These are phyloP conservation scores for Trachemys scripta DNA, from an alignment of 2,113 vertebrate genomes.

Conservation along the genomic window DNA sequence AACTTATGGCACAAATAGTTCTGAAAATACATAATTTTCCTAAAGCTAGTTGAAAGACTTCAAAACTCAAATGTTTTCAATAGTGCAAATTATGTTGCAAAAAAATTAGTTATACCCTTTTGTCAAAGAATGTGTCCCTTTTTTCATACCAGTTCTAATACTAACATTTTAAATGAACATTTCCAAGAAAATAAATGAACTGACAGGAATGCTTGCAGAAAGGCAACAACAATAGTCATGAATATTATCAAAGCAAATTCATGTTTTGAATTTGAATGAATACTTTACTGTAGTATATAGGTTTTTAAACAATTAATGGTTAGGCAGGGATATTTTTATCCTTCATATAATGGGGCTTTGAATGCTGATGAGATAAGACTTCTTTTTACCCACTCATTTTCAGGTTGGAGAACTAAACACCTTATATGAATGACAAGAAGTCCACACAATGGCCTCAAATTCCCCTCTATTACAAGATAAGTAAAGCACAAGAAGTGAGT, in stretches of 20 bases:
- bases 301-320: fast-evolving
- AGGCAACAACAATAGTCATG: not conserved
- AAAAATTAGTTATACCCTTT: not conserved
- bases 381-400: not conserved
- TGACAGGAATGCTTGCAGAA: not conserved
- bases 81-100: not conserved
- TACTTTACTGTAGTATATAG: not conserved
- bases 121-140: not conserved
- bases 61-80: not conserved
- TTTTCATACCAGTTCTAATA: not conserved
- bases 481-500: not conserved
- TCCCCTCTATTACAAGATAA: not conserved
- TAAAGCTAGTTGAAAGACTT: not conserved
- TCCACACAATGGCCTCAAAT: not conserved
- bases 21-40: not conserved
- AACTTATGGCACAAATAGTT: not conserved
- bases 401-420: not conserved
- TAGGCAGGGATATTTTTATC: not conserved
- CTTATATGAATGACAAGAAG: not conserved
- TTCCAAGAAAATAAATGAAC: not conserved
- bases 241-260: not conserved
- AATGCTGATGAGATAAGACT: not conserved
- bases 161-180: not conserved
- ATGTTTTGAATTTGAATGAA: not conserved
- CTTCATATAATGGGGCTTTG: not conserved